Evolutionary conservation across 2,888 invertebrate species (phyloP).

Genomic region (Ophion obscuratus): DNA sequence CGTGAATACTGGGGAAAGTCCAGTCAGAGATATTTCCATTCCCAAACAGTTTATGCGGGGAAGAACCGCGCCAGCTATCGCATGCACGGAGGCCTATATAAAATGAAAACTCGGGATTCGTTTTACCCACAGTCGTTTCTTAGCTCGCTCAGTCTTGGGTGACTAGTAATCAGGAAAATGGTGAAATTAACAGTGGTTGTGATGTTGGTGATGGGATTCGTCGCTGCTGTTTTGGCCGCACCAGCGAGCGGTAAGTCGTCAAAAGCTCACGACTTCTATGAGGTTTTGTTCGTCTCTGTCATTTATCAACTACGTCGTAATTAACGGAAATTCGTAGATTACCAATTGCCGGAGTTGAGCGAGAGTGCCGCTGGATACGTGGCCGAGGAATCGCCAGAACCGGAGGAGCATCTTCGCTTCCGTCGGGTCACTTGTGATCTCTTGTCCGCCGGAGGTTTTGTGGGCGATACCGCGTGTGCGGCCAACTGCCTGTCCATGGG

Average conservation of each 20-base stretch:
- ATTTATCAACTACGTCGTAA: neutral
- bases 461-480: constrained; percentile 76
- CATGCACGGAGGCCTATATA: neutral
- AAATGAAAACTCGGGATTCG: neutral
- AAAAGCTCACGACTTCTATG: neutral
- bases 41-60: neutral
- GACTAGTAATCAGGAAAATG: constrained; percentile 17
- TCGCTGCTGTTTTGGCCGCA: constrained; percentile 53
- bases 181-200: constrained; percentile 65
- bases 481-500: constrained; percentile 79
- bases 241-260: constrained; percentile 54
- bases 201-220: constrained; percentile 47
- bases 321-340: constrained; percentile 24
- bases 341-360: constrained; percentile 26
- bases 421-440: constrained; percentile 79
- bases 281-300: neutral
- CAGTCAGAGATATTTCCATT: too few species aligned
- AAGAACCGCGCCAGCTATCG: neutral
- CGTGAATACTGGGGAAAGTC: too few species aligned
- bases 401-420: constrained; percentile 74
- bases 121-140: neutral
- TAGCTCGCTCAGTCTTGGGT: neutral
- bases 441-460: constrained; percentile 70
- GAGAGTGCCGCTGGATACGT: constrained; percentile 2
- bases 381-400: constrained; percentile 28